Evolutionary conservation across 2,797 vertebrate species (phyloP).

Genomic region (Helicolenus hilgendorfi): DNA sequence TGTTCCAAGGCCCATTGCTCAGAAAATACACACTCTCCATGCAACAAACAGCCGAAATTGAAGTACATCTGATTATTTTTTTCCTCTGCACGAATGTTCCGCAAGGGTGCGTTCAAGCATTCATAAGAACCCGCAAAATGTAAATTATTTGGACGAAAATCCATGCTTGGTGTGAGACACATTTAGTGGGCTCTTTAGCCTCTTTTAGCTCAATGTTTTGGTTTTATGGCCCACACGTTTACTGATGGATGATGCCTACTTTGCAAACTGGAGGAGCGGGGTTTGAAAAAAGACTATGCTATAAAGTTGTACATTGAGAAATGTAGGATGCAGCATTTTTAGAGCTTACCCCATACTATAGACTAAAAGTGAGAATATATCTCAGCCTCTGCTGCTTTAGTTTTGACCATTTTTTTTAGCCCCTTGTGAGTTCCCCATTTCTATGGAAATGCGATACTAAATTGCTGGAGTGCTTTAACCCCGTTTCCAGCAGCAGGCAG

Average conservation of each 20-base stretch:
- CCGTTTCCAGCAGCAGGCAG: background rate
- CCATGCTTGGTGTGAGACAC: too few species aligned
- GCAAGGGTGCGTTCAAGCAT: too few species aligned
- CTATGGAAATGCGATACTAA: background rate
- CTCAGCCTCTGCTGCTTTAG: background rate
- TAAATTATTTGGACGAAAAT: too few species aligned
- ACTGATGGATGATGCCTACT: background rate
- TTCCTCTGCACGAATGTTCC: too few species aligned
- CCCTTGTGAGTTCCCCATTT: too few species aligned
- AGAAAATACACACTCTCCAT: too few species aligned
- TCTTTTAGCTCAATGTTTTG: background rate
- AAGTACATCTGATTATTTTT: too few species aligned
- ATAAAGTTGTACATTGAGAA: background rate
- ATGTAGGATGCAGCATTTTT: background rate
- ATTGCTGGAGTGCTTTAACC: background rate
- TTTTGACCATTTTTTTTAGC: too few species aligned
- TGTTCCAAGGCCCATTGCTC: too few species aligned
- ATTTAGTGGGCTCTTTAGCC: too few species aligned
- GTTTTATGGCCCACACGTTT: background rate
- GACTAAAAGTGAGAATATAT: background rate
- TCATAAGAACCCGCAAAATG: too few species aligned
- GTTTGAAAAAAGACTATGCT: background rate
- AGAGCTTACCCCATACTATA: background rate
- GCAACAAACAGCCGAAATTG: too few species aligned
- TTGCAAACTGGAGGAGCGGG: background rate